phyloP scores from a whole-genome alignment of 2,888 invertebrate genomes.

The Melolontha melolontha region DNA sequence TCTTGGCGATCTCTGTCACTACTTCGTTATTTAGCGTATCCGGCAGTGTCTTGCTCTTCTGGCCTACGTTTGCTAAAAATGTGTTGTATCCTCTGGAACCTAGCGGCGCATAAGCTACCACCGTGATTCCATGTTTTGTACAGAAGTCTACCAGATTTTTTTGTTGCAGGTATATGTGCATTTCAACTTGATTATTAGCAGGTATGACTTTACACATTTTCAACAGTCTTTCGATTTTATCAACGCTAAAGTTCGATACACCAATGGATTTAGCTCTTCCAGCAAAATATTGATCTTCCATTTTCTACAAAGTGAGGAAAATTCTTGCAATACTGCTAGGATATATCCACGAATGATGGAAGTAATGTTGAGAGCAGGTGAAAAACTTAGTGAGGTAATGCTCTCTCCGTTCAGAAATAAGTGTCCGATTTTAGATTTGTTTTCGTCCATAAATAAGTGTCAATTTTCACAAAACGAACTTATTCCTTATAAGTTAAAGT shows the following conservation, averaged over 20 bases:
- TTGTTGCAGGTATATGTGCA: conserved; percentile 84
- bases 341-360: too few species aligned
- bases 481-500: too few species aligned
- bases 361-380: too few species aligned
- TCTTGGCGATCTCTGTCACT: conserved; percentile 64
- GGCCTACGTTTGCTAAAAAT: conserved; percentile 66
- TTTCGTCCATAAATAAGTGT: too few species aligned
- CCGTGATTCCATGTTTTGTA: conserved; percentile 73
- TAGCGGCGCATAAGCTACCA: conserved; percentile 84
- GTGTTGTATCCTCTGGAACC: conserved; percentile 78
- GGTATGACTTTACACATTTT: conserved; percentile 73
- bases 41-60: conserved; percentile 61
- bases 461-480: too few species aligned
- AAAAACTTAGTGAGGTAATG: too few species aligned
- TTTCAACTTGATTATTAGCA: conserved; percentile 77
- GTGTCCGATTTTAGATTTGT: too few species aligned
- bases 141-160: conserved; percentile 73
- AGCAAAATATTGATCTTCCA: conserved; percentile 35
- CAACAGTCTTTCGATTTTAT: conserved; percentile 77
- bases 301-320: conserved; percentile 14
- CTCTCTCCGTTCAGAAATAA: too few species aligned
- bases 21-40: conserved; percentile 74
- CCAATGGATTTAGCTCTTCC: conserved; percentile 70
- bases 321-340: too few species aligned
- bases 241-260: conserved; percentile 83